Evolutionary conservation across 1,140 invertebrate species (phyloP).

Genomic region (Drosophila bipectinata): DNA sequence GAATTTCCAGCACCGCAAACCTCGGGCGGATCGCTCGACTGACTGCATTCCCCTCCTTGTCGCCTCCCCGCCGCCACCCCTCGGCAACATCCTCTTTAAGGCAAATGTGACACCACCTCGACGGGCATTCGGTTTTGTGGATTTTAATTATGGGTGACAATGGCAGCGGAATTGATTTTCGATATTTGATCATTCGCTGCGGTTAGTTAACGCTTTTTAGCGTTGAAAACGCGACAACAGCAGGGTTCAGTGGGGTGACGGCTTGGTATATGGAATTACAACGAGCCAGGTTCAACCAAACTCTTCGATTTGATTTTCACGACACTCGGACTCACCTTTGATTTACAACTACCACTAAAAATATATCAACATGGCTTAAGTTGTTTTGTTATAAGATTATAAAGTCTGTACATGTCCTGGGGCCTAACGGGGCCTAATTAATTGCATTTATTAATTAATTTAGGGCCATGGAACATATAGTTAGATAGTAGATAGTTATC

Average conservation of each 20-base stretch:
- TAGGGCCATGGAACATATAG: too few relatives aligned
- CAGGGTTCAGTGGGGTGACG: conserved; percentile 40
- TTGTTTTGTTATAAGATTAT: background rate
- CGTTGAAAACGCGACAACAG: conserved; percentile 42
- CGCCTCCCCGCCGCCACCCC: background rate
- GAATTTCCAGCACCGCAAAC: conserved; percentile 69
- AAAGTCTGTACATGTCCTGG: too few relatives aligned
- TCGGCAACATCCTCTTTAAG: conserved; percentile 58
- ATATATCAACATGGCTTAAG: background rate
- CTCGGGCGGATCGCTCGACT: conserved; percentile 49
- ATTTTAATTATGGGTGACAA: conserved; percentile 80
- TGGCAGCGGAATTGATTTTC: conserved; percentile 79
- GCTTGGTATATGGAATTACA: conserved; percentile 66
- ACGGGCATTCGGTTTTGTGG: conserved; percentile 61
- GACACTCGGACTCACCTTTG: background rate
- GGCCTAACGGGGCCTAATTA: too few relatives aligned
- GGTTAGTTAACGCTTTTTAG: conserved; percentile 81
- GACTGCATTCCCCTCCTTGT: conserved; percentile 12
- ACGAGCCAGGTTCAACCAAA: conserved; percentile 32
- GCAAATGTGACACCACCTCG: conserved; percentile 73
- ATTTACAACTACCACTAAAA: background rate
- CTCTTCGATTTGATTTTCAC: conserved; percentile 14
- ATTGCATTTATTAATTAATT: too few relatives aligned
- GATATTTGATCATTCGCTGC: conserved; percentile 82
- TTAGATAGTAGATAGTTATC: too few relatives aligned